phyloP scores from a whole-genome alignment of 2,113 vertebrate genomes.

The Phodopus roborovskii region DNA sequence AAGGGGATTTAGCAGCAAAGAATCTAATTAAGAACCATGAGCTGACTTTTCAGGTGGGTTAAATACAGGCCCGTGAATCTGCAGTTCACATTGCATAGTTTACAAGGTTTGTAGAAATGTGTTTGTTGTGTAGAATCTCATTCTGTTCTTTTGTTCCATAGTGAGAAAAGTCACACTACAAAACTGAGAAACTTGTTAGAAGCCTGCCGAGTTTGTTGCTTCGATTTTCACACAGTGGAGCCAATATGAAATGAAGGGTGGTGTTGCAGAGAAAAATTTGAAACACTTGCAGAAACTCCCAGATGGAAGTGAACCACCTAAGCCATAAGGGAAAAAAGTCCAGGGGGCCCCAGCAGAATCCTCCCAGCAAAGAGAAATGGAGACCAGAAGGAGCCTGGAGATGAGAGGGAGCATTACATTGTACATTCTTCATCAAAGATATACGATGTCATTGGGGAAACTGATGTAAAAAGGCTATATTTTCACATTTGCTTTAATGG shows the following conservation, averaged over 20 bases:
- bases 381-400: not conserved
- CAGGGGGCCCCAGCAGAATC: not conserved
- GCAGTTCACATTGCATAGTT: conserved; percentile 50
- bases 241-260: not conserved
- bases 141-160: conserved; percentile 9
- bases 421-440: not conserved
- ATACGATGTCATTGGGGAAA: not conserved
- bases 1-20: conserved; percentile 19
- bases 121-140: conserved; percentile 67
- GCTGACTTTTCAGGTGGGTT: conserved; percentile 7
- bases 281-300: conserved; percentile 63
- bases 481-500: conserved; percentile 26
- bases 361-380: not conserved
- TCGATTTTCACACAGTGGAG: conserved; percentile 61
- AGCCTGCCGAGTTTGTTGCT: conserved; percentile 24
- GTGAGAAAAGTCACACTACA: conserved; percentile 63
- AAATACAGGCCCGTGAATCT: conserved; percentile 16
- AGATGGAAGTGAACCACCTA: not conserved
- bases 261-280: not conserved
- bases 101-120: conserved; percentile 29
- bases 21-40: conserved; percentile 53
- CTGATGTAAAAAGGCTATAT: not conserved
- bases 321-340: not conserved
- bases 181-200: conserved; percentile 73
- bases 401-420: not conserved